phyloP scores from a whole-genome alignment of 2,797 vertebrate genomes.

The Acanthurus lineatus region DNA sequence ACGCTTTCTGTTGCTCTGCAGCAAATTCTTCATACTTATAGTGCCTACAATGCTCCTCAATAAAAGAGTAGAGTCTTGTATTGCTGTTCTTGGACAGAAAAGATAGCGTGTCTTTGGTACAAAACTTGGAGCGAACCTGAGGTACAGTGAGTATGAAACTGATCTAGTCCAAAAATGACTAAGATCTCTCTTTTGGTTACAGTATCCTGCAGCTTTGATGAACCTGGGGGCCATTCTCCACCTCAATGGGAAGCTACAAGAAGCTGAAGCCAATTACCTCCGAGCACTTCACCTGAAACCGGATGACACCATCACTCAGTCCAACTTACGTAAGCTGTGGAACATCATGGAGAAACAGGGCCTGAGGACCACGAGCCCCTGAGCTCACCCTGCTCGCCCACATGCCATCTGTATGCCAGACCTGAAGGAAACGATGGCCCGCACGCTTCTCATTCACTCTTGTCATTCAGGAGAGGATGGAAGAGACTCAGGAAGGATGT shows the following conservation, averaged over 20 bases:
- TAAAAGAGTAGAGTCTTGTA: not conserved
- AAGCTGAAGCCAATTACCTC: constrained; percentile 98
- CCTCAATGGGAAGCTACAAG: constrained; percentile 95
- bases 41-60: not conserved
- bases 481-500: constrained; percentile 63
- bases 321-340: constrained; percentile 98
- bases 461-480: constrained; percentile 48
- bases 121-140: constrained; percentile 9
- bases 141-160: constrained; percentile 11
- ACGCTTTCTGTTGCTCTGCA: not conserved
- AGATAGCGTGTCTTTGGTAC: not conserved
- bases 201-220: constrained; percentile 99
- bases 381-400: constrained; percentile 53
- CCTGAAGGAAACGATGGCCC: constrained; percentile 22
- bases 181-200: constrained; percentile 40
- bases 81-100: constrained; percentile 28
- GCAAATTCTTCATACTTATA: constrained; percentile 6
- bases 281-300: constrained; percentile 96
- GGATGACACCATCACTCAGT: constrained; percentile 97
- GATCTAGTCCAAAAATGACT: constrained; percentile 22
- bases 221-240: constrained; percentile 99
- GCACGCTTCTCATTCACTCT: constrained; percentile 18
- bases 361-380: constrained; percentile 88
- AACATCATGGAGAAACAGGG: constrained; percentile 99
- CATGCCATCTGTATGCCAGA: constrained; percentile 61